These are phyloP conservation scores for Aselliscus stoliczkanus DNA, from an alignment of 2,797 vertebrate genomes.

Conservation along the genomic window DNA sequence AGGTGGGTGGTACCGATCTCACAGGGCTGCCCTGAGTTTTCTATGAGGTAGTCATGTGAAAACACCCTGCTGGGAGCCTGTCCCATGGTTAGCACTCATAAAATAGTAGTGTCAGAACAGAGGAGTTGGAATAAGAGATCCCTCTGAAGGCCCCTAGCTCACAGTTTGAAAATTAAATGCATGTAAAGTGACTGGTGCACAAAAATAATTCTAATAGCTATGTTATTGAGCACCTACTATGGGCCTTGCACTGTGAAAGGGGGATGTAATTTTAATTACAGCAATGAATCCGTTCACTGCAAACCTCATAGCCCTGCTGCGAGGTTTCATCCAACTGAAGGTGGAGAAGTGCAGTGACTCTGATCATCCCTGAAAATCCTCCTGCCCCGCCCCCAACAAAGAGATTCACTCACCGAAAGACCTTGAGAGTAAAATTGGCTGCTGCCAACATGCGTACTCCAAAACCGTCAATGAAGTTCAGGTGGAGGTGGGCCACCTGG, in stretches of 20 bases:
- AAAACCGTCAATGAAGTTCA: conserved; percentile 50
- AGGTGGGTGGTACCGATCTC: background rate
- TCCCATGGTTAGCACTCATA: background rate
- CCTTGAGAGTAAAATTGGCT: conserved; percentile 47
- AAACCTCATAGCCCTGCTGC: background rate
- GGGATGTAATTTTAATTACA: background rate
- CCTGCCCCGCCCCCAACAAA: background rate
- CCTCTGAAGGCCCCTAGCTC: background rate
- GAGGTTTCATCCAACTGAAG: background rate
- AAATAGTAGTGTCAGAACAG: background rate
- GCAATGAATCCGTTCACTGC: background rate
- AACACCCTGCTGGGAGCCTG: background rate
- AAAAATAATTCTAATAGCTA: background rate
- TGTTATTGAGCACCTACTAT: background rate
- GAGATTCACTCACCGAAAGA: conserved; percentile 60
- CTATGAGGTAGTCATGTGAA: background rate
- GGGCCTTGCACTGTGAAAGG: background rate
- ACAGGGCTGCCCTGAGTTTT: background rate
- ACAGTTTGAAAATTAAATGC: background rate
- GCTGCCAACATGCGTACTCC: conserved; percentile 50
- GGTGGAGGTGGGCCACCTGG: background rate
- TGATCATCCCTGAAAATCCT: background rate
- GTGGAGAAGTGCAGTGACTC: background rate
- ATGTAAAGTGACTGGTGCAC: background rate
- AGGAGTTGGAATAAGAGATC: background rate